Percentiles rank a stretch among this genome's conserved stretches.
These are phyloP conservation scores for Steinernema feltiae DNA, from an alignment of 1,140 invertebrate species.

Conservation along the genomic window DNA sequence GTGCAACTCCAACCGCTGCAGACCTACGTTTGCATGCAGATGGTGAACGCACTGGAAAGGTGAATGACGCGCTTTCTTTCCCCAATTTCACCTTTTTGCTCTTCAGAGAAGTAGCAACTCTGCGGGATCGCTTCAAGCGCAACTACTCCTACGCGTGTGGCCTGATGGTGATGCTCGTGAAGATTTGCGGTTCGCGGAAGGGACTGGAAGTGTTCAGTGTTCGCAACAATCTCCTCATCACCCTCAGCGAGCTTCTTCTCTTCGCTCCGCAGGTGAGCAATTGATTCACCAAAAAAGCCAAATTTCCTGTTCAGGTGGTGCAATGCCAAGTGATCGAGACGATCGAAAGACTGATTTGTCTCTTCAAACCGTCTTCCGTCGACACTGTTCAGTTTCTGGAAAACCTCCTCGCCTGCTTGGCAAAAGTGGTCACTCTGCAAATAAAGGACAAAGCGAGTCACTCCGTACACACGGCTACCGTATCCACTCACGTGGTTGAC, in stretches of 20 bases:
- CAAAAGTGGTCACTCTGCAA: conserved; percentile 77
- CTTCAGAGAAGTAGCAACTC: conserved; percentile 24
- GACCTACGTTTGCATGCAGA: conserved; percentile 53
- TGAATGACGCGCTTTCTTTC: not conserved
- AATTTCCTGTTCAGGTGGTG: conserved; percentile 28
- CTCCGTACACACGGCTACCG: conserved; percentile 62
- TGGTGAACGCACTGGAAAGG: conserved; percentile 52
- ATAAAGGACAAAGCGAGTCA: conserved; percentile 72
- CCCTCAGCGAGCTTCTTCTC: conserved; percentile 44
- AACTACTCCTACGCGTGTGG: conserved; percentile 54
- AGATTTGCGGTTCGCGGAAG: conserved; percentile 43
- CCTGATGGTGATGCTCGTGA: conserved; percentile 48
- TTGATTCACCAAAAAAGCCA: conserved; percentile 16
- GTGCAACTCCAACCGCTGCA: conserved; percentile 55
- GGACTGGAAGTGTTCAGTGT: conserved; percentile 41
- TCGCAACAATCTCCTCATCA: conserved; percentile 38
- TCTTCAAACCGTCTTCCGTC: conserved; percentile 44
- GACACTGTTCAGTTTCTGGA: conserved; percentile 63
- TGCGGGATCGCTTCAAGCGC: conserved; percentile 45
- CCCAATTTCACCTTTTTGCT: not conserved
- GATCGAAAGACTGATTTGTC: conserved; percentile 35
- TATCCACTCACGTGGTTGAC: conserved; percentile 66
- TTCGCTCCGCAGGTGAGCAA: conserved; percentile 43
- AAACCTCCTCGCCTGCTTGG: conserved; percentile 77
- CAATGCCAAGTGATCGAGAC: conserved; percentile 47